Conservation (phyloP, 2,888 invertebrate species). For the Venustoraphidia nigricollis region DNA sequence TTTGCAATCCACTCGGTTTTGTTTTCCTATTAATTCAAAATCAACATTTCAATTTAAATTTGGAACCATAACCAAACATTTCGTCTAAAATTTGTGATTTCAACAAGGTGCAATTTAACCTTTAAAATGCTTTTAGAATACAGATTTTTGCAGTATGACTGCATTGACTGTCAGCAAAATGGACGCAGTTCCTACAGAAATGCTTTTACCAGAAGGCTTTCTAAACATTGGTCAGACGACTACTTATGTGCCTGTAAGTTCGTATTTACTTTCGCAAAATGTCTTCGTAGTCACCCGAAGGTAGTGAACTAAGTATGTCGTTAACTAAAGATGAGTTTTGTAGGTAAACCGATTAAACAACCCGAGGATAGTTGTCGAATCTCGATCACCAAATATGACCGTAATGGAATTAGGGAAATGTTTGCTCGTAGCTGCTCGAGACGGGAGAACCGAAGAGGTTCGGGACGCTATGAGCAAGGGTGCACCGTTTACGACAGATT, state of each 20-base stretch:
- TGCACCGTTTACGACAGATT: constrained; percentile 84
- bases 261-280: no score
- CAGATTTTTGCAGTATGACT: not conserved
- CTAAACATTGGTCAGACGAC: constrained; percentile 23
- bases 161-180: constrained; percentile 6
- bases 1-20: not conserved
- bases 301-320: no score
- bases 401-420: constrained; percentile 72
- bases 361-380: constrained; percentile 3
- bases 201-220: constrained; percentile 24
- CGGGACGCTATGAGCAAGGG: constrained; percentile 67
- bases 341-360: not conserved
- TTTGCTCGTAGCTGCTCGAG: constrained; percentile 60
- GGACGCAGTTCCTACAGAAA: constrained; percentile 17
- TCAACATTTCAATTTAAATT: not conserved
- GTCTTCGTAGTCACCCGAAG: no score
- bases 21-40: not conserved
- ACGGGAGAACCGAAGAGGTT: constrained; percentile 63
- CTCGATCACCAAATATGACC: constrained; percentile 21
- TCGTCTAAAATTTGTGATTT: no score
- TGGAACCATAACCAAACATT: not conserved
- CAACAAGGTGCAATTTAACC: no score
- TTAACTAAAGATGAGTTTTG: no score
- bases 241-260: constrained; percentile 30
- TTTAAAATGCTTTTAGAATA: not conserved